A percentile compares a stretch with the other conserved stretches of the same genome.
Evolutionary conservation across 2,888 invertebrate genomes (phyloP).

Genomic region (Epiblema foenella): DNA sequence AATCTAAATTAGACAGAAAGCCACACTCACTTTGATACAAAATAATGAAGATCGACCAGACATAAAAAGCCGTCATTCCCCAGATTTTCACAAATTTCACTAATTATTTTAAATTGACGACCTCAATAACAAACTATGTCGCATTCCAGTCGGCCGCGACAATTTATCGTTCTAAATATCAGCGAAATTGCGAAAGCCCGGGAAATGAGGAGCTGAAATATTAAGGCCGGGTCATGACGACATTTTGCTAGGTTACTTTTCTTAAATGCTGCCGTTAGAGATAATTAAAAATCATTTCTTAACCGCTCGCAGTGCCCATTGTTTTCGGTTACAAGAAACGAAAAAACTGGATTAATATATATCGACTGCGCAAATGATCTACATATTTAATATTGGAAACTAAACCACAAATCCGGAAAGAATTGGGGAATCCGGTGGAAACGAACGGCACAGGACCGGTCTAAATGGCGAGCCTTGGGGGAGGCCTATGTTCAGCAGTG

Average conservation of each 20-base stretch:
- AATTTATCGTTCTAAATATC: slow-evolving; percentile 54
- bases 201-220: slow-evolving; percentile 14
- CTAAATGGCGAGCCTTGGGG: too few relatives aligned
- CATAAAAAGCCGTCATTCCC: slow-evolving; percentile 64
- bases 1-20: too few relatives aligned
- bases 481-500: too few relatives aligned
- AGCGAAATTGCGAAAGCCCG: slow-evolving; percentile 52
- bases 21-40: slow-evolving; percentile 70
- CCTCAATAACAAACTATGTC: slow-evolving; percentile 25
- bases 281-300: neutral
- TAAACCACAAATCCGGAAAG: too few relatives aligned
- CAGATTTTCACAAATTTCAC: slow-evolving; percentile 45
- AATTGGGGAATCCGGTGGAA: too few relatives aligned
- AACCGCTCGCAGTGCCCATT: too few relatives aligned
- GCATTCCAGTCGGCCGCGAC: slow-evolving; percentile 67
- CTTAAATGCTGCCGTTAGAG: neutral
- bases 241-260: neutral
- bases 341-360: too few relatives aligned
- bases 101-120: slow-evolving; percentile 35
- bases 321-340: too few relatives aligned
- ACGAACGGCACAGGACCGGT: too few relatives aligned
- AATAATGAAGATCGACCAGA: slow-evolving; percentile 67
- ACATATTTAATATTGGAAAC: too few relatives aligned
- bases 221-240: neutral
- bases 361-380: too few relatives aligned